Conservation (phyloP, 1,140 invertebrate species). For the Neodiprion fabricii region DNA sequence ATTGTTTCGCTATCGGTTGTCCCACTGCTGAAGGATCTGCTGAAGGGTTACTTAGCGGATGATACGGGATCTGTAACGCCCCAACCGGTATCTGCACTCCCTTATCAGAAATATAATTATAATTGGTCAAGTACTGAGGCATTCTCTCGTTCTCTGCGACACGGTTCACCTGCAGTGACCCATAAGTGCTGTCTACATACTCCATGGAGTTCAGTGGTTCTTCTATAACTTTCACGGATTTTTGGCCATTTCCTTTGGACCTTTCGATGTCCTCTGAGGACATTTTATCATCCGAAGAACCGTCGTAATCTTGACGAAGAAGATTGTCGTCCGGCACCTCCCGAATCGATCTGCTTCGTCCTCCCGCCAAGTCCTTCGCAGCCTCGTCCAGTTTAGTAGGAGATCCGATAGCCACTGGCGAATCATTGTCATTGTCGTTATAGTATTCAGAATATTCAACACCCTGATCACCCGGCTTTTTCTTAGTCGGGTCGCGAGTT, state of each 20-base stretch:
- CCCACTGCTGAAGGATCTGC: neutral
- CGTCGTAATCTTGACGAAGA: neutral
- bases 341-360: neutral
- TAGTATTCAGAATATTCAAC: slow-evolving; percentile 38
- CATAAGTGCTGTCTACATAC: slow-evolving; percentile 3
- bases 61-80: neutral
- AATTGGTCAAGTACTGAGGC: neutral
- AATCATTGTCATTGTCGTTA: slow-evolving; percentile 25
- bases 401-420: slow-evolving; percentile 25
- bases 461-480: slow-evolving; percentile 23
- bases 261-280: neutral
- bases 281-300: neutral
- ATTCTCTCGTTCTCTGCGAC: neutral
- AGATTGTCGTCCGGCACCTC: neutral
- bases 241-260: neutral
- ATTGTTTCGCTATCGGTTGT: neutral
- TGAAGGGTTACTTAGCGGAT: neutral
- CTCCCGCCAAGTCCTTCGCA: neutral
- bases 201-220: neutral
- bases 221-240: neutral
- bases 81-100: neutral
- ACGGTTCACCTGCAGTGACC: neutral
- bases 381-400: slow-evolving; percentile 13
- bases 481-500: slow-evolving; percentile 28
- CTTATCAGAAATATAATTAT: neutral